Percentiles rank a stretch among this genome's conserved stretches.
These are phyloP conservation scores for Heteractis magnifica DNA, from an alignment of 92 coral and sea anemone species.

Conservation along the genomic window DNA sequence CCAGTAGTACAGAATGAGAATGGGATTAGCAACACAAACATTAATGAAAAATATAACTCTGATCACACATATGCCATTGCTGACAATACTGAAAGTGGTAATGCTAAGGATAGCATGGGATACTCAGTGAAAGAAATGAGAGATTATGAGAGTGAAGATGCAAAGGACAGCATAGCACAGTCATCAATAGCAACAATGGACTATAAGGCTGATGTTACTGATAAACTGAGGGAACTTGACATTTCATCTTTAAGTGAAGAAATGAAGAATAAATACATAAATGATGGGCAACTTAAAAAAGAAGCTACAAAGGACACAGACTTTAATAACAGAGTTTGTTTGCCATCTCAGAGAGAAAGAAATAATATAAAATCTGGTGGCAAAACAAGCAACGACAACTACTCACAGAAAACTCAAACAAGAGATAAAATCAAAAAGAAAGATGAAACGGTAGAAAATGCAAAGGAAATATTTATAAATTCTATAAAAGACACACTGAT, in stretches of 20 bases:
- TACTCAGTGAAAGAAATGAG: neutral
- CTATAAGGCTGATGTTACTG: neutral
- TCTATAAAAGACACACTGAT: constrained; percentile 24
- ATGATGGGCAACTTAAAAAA: neutral
- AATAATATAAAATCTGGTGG: neutral
- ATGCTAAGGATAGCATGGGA: neutral
- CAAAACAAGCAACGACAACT: neutral
- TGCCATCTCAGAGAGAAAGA: neutral
- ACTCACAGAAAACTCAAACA: neutral
- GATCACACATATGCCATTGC: neutral
- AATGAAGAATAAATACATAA: neutral
- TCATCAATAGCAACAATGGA: neutral
- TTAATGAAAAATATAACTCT: too few species aligned
- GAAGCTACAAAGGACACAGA: neutral
- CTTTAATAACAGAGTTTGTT: neutral
- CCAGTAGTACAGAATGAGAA: too few species aligned
- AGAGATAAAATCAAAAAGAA: too few species aligned
- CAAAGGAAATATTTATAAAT: constrained; percentile 29
- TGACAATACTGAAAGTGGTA: neutral
- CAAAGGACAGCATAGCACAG: neutral
- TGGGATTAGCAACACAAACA: too few species aligned
- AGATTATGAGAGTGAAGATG: neutral
- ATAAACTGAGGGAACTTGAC: neutral
- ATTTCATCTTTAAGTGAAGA: neutral
- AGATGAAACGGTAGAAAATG: neutral